A percentile compares a stretch with the other conserved stretches of the same genome.
phyloP scores from a whole-genome alignment of 2,113 vertebrate genomes.

The Rhea americana region DNA sequence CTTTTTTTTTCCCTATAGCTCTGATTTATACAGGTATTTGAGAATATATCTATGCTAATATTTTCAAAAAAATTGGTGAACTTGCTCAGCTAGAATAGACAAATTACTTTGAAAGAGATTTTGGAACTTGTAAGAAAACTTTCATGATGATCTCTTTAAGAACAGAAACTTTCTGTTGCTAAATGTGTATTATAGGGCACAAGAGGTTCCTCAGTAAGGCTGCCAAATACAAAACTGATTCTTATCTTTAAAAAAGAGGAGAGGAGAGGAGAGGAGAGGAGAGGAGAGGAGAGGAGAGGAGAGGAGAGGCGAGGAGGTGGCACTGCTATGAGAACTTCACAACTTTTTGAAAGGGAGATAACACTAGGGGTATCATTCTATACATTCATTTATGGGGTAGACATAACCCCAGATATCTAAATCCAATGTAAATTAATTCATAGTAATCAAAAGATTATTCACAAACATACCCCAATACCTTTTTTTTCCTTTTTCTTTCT shows the following conservation, averaged over 20 bases:
- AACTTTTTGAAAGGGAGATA: neutral
- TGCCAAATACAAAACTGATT: neutral
- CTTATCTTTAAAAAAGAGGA: neutral
- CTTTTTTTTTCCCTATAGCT: neutral
- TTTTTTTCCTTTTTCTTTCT: neutral
- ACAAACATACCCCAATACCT: neutral
- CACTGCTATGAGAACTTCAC: neutral
- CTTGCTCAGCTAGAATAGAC: neutral
- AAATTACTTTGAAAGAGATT: neutral
- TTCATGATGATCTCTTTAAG: neutral
- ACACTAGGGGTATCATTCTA: neutral
- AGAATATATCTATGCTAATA: neutral
- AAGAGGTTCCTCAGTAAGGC: neutral
- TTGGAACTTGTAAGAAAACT: neutral
- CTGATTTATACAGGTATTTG: neutral
- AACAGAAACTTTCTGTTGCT: neutral
- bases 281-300: no score
- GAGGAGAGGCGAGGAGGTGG: no score
- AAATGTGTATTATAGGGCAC: neutral
- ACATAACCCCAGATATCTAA: neutral
- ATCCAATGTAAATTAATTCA: neutral
- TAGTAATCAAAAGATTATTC: neutral
- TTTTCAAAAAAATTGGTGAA: neutral
- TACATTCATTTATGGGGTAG: neutral
- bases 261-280: no score